Conservation (phyloP, 2,888 invertebrate genomes). For the Drosophila longiperda region DNA sequence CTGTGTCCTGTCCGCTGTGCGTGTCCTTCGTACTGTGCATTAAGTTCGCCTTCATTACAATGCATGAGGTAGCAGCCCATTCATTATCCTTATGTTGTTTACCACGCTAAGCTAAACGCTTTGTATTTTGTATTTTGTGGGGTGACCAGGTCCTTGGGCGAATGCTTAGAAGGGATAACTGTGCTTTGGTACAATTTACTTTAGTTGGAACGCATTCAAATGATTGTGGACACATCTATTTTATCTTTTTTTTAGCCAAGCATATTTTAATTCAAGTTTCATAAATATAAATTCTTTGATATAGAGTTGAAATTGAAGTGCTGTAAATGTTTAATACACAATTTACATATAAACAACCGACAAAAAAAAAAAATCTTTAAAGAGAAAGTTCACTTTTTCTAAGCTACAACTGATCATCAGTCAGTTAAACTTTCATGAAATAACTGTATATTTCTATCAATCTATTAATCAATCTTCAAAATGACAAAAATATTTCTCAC, state of each 20-base stretch:
- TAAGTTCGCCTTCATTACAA: conserved; percentile 49
- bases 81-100: conserved; percentile 41
- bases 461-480: conserved; percentile 52
- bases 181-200: neutral
- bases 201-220: too few relatives aligned
- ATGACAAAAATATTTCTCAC: conserved; percentile 1
- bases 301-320: conserved; percentile 66
- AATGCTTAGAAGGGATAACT: neutral
- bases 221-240: neutral
- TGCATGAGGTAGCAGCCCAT: conserved; percentile 53
- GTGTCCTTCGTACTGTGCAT: conserved; percentile 55
- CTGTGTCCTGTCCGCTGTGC: conserved; percentile 27
- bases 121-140: conserved; percentile 19
- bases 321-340: conserved; percentile 56
- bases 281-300: conserved; percentile 46
- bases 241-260: neutral
- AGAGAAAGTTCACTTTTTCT: neutral
- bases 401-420: neutral
- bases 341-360: neutral
- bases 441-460: conserved; percentile 60
- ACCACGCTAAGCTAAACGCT: conserved; percentile 2
- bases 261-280: neutral
- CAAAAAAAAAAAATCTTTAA: neutral
- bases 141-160: conserved; percentile 56
- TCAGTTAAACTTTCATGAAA: too few relatives aligned